Conservation (phyloP, 2,113 vertebrate species). For the Oncorhynchus kisutch region DNA sequence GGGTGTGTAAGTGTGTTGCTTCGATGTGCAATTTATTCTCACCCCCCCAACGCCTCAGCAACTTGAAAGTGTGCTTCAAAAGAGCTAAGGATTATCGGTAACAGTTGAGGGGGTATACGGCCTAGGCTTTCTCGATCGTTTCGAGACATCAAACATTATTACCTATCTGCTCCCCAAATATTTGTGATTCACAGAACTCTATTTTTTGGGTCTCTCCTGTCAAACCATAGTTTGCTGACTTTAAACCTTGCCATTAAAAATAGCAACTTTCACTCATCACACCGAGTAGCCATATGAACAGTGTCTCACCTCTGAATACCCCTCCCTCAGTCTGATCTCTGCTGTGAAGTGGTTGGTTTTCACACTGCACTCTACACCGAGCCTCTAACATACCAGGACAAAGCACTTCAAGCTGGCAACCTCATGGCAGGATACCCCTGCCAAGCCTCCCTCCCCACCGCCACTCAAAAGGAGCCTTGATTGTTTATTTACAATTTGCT, state of each 20-base stretch:
- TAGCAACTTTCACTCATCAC: conserved; percentile 23
- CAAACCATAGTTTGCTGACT: conserved; percentile 2
- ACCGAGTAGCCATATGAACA: conserved; percentile 33
- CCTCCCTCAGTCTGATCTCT: conserved; percentile 26
- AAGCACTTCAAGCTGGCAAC: conserved; percentile 55
- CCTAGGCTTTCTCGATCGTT: conserved; percentile 34
- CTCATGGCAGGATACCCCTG: conserved; percentile 39
- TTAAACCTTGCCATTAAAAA: conserved; percentile 13
- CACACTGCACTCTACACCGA: conserved; percentile 42
- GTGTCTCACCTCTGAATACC: conserved; percentile 35
- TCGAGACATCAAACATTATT: conserved; percentile 60
- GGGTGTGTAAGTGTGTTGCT: conserved; percentile 55
- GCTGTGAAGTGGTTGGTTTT: conserved; percentile 28
- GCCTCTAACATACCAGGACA: conserved; percentile 43
- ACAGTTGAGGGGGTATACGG: conserved; percentile 42
- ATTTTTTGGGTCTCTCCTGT: conserved; percentile 5
- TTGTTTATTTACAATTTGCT: conserved; percentile 1
- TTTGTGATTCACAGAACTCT: conserved; percentile 27
- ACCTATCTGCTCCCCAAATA: conserved; percentile 46
- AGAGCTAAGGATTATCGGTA: conserved; percentile 58
- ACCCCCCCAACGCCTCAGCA: conserved; percentile 60
- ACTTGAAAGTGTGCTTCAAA: conserved; percentile 76
- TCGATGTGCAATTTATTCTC: conserved; percentile 73
- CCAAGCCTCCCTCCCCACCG: background rate
- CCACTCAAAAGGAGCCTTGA: background rate